phyloP scores from a whole-genome alignment of 2,888 invertebrate species.

The Melieria picta region DNA sequence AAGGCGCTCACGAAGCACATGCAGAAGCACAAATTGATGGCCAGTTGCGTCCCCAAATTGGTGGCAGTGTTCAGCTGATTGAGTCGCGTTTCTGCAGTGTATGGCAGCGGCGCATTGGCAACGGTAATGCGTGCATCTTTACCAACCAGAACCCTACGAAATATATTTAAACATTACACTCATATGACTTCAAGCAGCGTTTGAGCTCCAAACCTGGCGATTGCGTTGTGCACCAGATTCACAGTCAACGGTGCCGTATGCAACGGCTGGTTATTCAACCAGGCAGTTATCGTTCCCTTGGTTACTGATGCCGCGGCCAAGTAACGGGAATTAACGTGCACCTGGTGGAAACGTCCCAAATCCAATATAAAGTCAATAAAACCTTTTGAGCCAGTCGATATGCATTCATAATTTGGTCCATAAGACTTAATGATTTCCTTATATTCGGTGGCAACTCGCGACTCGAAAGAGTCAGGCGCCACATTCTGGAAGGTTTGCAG shows the following conservation, averaged over 20 bases:
- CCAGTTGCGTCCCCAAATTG: slow-evolving; percentile 71
- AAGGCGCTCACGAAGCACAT: slow-evolving; percentile 77
- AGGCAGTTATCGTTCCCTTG: slow-evolving; percentile 68
- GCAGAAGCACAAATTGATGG: slow-evolving; percentile 79
- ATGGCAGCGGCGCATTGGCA: slow-evolving; percentile 77
- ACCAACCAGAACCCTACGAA: slow-evolving; percentile 45
- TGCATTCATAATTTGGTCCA: slow-evolving; percentile 44
- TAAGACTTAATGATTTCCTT: slow-evolving; percentile 45
- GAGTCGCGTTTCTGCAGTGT: slow-evolving; percentile 70
- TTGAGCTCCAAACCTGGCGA: slow-evolving; percentile 65
- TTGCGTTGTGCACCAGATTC: slow-evolving; percentile 72
- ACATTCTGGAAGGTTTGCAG: slow-evolving; percentile 46
- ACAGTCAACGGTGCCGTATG: slow-evolving; percentile 78
- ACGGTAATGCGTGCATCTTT: slow-evolving; percentile 61
- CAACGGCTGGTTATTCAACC: slow-evolving; percentile 83
- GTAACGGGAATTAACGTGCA: slow-evolving; percentile 67
- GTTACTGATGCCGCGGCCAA: slow-evolving; percentile 70
- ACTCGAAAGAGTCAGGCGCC: neutral
- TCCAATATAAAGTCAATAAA: slow-evolving; percentile 53
- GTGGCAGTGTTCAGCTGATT: slow-evolving; percentile 50
- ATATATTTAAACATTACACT: neutral
- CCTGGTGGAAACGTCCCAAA: slow-evolving; percentile 59
- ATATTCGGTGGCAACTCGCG: slow-evolving; percentile 48
- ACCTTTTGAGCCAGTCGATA: slow-evolving; percentile 36
- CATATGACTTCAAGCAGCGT: neutral